These are phyloP conservation scores for Anas flavirostris DNA, from an alignment of 2,797 vertebrate genomes.

Conservation along the genomic window DNA sequence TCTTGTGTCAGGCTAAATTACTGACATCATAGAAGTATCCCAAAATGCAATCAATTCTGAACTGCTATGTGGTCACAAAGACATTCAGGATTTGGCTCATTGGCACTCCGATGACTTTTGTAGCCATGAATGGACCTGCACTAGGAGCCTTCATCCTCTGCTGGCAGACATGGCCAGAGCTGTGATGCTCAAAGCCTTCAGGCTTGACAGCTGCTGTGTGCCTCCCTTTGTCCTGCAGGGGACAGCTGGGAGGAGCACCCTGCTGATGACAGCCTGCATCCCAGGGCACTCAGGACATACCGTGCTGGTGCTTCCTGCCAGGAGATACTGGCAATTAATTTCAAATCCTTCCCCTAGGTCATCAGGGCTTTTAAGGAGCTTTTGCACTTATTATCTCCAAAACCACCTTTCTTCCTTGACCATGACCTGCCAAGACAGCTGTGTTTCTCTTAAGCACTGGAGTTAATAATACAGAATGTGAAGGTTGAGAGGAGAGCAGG, in stretches of 20 bases:
- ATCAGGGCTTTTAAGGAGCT: constrained; percentile 1
- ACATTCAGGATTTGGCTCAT: neutral
- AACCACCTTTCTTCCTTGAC: neutral
- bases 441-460: constrained; percentile 30
- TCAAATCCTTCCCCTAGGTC: constrained; percentile 24
- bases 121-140: fast-evolving
- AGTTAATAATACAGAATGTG: neutral
- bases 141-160: neutral
- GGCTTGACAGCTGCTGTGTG: neutral
- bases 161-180: neutral
- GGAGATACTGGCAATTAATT: neutral
- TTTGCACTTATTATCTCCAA: neutral
- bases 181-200: neutral
- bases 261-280: neutral
- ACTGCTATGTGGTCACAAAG: neutral
- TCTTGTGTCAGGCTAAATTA: neutral
- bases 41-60: neutral
- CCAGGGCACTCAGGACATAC: neutral
- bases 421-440: constrained; percentile 22
- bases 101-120: neutral
- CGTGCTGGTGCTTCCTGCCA: neutral
- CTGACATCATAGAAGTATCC: neutral
- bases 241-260: neutral
- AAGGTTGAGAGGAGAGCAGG: neutral
- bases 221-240: neutral